These are phyloP conservation scores for Chrysomallon squamiferum DNA, from an alignment of 1,140 invertebrate species.

Conservation along the genomic window DNA sequence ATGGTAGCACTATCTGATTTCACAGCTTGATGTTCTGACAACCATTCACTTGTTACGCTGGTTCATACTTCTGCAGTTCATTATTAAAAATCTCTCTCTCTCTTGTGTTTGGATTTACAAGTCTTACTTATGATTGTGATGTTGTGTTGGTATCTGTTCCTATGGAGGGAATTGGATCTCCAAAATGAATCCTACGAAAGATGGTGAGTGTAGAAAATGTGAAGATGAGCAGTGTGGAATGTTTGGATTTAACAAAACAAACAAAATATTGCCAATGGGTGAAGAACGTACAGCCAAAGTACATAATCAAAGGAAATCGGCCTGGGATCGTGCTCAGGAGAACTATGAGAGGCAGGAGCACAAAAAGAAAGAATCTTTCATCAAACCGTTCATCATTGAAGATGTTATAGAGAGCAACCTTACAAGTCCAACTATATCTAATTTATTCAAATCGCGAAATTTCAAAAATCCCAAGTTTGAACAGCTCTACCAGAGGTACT, in stretches of 20 bases:
- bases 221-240: conserved; percentile 1
- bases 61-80: too few species aligned
- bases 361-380: conserved; percentile 17
- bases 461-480: conserved; percentile 69
- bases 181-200: conserved; percentile 7
- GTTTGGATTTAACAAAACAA: conserved; percentile 18
- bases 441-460: conserved; percentile 43
- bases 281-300: not conserved
- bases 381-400: conserved; percentile 17
- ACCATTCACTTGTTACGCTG: too few species aligned
- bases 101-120: not conserved
- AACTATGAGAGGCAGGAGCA: conserved; percentile 31
- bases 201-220: not conserved
- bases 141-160: not conserved
- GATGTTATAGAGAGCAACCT: conserved; percentile 4
- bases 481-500: conserved; percentile 89
- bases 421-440: not conserved
- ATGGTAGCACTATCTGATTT: too few species aligned
- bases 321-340: conserved; percentile 53
- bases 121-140: not conserved
- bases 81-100: too few species aligned
- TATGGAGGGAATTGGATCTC: not conserved
- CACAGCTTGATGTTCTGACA: too few species aligned
- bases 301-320: conserved; percentile 34
- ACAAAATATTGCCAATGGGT: conserved; percentile 26